phyloP scores from a whole-genome alignment of 2,888 invertebrate species.

The Himalopsyche tibetana region DNA sequence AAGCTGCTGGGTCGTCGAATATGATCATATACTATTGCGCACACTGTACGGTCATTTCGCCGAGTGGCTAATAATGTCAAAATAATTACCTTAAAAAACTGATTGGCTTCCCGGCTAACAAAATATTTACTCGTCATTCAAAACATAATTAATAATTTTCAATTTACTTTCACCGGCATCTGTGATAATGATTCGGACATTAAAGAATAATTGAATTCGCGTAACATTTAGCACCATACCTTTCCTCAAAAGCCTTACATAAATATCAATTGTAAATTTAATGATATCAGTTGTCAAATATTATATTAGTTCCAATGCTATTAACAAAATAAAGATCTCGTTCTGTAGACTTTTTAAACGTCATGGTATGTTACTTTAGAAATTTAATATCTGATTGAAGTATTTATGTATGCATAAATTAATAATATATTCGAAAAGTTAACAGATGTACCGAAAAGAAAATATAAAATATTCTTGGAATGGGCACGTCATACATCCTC shows the following conservation, averaged over 20 bases:
- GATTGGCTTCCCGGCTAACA: conserved; percentile 3
- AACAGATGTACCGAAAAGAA: too few species aligned
- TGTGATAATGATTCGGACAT: conserved; percentile 7
- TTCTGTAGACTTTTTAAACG: too few species aligned
- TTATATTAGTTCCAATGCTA: too few species aligned
- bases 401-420: too few species aligned
- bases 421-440: too few species aligned
- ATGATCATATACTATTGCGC: too few species aligned
- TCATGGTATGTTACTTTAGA: too few species aligned
- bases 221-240: background rate
- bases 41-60: background rate
- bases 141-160: conserved; percentile 22
- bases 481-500: too few species aligned
- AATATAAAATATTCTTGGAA: too few species aligned
- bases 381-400: too few species aligned
- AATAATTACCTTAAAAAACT: conserved; percentile 27
- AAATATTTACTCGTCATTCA: conserved; percentile 43
- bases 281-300: background rate
- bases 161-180: conserved; percentile 6
- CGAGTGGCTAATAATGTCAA: background rate
- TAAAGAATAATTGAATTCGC: conserved; percentile 35
- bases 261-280: background rate
- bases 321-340: too few species aligned
- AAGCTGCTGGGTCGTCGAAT: too few species aligned
- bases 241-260: background rate